Evolutionary conservation across 1,140 invertebrate genomes (phyloP), one percentile per base, ranked within the genome.

Genomic region (Theocolax elegans): DNA sequence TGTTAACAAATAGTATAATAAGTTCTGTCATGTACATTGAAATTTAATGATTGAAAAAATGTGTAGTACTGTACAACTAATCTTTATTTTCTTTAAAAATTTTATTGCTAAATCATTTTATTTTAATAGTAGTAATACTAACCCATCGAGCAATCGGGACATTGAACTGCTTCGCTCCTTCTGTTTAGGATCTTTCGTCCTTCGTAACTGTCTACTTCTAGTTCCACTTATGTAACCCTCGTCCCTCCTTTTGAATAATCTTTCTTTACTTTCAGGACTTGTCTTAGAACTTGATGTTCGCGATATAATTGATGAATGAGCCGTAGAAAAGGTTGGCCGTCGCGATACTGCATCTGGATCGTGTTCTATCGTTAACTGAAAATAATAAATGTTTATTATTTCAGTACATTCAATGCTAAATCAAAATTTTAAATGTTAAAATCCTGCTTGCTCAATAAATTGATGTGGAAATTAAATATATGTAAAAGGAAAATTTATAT

Each of bases 81-180:
- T n/a, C n/a, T n/a, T n/a, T n/a, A n/a, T n/a, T n/a, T n/a, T n/a
- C n/a, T n/a, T n/a, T n/a, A n/a, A n/a, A n/a, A n/a, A n/a, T n/a
- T n/a, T n/a, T n/a, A n/a, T n/a, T n/a, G n/a, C n/a, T n/a, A n/a
- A n/a, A n/a, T n/a, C n/a, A n/a, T n/a, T n/a, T n/a, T n/a, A n/a
- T n/a, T n/a, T n/a, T n/a, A n/a, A n/a, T n/a, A n/a, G n/a, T n/a
- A n/a, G n/a, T n/a, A n/a, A n/a, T n/a, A n/a, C 54, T 77, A 84
- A 91, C 91, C 89, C 92, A 68, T 95, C 93, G n/a, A 95, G 86
- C 54, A 95, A 80, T 77, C 94, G 89, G 23, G 94, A 94, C 89
- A 95, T 92, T 12, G 94, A 95, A 65, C 92, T 93, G 73, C 94
- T 94, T 59, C 93, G 88, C 79, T 95, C 94, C 78, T 94, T 94